Evolutionary conservation across 2,797 vertebrate genomes (phyloP).

Genomic region (Mormyrops attenuatus): DNA sequence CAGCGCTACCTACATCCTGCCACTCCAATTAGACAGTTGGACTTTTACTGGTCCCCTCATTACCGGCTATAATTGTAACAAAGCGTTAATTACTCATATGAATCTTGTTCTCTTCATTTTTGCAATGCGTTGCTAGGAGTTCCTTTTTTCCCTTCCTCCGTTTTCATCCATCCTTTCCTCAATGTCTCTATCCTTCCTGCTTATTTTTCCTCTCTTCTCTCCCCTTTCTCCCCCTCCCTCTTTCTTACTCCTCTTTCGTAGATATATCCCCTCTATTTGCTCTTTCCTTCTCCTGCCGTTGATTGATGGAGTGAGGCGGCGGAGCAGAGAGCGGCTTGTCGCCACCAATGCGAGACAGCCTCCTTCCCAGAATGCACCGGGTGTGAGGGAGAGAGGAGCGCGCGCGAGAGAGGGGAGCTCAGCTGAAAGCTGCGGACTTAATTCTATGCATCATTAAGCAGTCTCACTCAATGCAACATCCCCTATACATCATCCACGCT

Average conservation of each 20-base stretch:
- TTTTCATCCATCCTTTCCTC: constrained; percentile 38
- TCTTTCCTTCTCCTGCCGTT: constrained; percentile 45
- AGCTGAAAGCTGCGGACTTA: constrained; percentile 96
- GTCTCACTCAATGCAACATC: constrained; percentile 92
- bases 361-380: constrained; percentile 48
- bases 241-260: constrained; percentile 36
- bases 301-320: constrained; percentile 72
- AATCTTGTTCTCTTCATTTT: constrained; percentile 26
- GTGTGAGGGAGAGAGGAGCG: constrained; percentile 43
- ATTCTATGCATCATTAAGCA: constrained; percentile 99
- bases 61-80: constrained; percentile 40
- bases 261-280: constrained; percentile 13
- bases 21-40: constrained; percentile 44
- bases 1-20: constrained; percentile 43
- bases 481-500: constrained; percentile 98
- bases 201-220: constrained; percentile 54
- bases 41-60: constrained; percentile 38
- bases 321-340: constrained; percentile 67
- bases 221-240: background rate
- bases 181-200: constrained; percentile 31
- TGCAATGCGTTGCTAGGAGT: background rate
- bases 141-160: constrained; percentile 10
- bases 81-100: constrained; percentile 50
- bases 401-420: constrained; percentile 71
- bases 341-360: constrained; percentile 67